Evolutionary conservation across 2,797 vertebrate species (phyloP), one percentile per base, ranked within the genome.

Genomic region (Sebastolobus alascanus): DNA sequence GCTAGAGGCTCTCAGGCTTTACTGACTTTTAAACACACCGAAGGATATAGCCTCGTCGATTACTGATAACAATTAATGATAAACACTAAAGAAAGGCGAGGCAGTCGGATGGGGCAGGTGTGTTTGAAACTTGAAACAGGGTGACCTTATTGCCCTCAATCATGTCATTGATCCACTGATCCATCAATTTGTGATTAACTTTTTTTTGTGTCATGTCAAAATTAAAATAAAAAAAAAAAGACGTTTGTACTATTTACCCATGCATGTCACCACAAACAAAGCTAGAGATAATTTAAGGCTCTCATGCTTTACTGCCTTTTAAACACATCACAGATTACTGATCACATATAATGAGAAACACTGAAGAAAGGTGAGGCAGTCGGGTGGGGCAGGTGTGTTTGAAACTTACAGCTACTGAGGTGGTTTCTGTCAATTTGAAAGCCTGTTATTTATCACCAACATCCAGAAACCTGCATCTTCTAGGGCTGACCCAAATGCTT

Each of bases 371-470:
- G 9, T 9, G 6, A 14, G 35, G 9, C 37, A 22, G 52, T 38
- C 22, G 22, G 46, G 33, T 71, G 55, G 12, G 27, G 52, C 56
- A 29, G 14, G 63, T 69, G 10, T 52, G 43, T 27, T 14, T 52
- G 14, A 77, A 80, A 52, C 20, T 52, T 55, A 8, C 1, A 68
- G 50, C 4, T 31, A 5, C 18, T 54, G 27, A 37, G 6, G 27
- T 29, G 54, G 37, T 54, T 31, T 75, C 60, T 80, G 63, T 58
- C 81, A 4, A 9, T 60, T 40, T 55, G 6, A 40, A 22, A 74
- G 29, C 16, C 18, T 50, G 46, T 50, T 50, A 50, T 50, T 50
- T 50, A 50, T 18, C 50, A 52, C 9, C 20, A 52, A 52, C 50
- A 52, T n/a, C 50, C 50, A 52, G 20, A 52, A 52, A 52, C 8